Conservation (phyloP, 2,888 invertebrate genomes). For the Gari tellinella region DNA sequence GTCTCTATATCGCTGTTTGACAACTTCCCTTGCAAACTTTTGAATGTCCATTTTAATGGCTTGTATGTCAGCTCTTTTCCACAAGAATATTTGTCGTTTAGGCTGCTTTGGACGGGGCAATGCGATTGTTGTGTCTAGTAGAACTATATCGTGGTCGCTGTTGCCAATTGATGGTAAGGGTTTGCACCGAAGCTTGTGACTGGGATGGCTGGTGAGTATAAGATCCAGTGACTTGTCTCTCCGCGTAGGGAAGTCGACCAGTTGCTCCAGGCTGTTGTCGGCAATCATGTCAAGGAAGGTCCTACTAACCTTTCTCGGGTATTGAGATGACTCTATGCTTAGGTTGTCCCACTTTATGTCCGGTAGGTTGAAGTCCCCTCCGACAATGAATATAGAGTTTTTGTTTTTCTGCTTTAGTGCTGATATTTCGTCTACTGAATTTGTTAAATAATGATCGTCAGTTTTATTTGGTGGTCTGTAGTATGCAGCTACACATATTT, state of each 20-base stretch:
- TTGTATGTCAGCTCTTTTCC: slow-evolving; percentile 14
- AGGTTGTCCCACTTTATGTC: slow-evolving; percentile 28
- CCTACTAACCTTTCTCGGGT: slow-evolving; percentile 22
- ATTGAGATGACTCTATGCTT: slow-evolving; percentile 12
- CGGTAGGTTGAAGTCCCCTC: slow-evolving; percentile 30
- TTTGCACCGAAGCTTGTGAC: slow-evolving; percentile 28
- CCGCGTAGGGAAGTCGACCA: slow-evolving; percentile 40
- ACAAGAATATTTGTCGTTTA: slow-evolving; percentile 1
- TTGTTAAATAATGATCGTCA: slow-evolving; percentile 14
- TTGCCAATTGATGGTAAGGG: slow-evolving; percentile 39
- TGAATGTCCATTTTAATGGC: slow-evolving; percentile 9
- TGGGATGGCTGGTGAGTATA: slow-evolving; percentile 35
- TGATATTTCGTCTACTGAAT: slow-evolving; percentile 1
- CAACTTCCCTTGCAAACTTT: too few species aligned
- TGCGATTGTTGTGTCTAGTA: neutral
- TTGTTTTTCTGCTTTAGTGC: neutral
- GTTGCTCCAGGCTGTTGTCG: slow-evolving; percentile 32
- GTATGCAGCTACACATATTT: slow-evolving; percentile 21
- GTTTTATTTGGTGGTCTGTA: slow-evolving; percentile 29
- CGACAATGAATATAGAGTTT: slow-evolving; percentile 1
- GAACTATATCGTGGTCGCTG: slow-evolving; percentile 25
- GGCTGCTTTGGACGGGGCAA: neutral
- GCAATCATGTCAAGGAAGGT: slow-evolving; percentile 17
- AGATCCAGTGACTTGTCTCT: slow-evolving; percentile 38
- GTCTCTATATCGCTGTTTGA: too few species aligned